phyloP scores from a whole-genome alignment of 2,888 invertebrate genomes.

The Homarus gammarus region DNA sequence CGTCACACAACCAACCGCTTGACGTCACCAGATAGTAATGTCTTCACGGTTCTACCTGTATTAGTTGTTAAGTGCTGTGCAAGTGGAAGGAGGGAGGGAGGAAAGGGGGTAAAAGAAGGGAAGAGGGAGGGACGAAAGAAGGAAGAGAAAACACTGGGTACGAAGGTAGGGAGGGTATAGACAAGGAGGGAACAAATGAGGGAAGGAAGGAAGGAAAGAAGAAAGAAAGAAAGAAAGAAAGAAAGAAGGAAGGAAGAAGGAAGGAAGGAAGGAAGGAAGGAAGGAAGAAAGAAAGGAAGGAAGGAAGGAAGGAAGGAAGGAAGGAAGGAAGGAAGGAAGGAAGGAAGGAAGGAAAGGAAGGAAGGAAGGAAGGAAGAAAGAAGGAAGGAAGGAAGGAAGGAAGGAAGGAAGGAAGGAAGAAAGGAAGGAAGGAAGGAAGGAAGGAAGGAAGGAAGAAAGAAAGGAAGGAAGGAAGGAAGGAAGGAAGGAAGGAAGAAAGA shows the following conservation, averaged over 20 bases:
- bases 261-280: neutral
- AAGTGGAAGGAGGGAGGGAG: neutral
- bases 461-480: neutral
- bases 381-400: neutral
- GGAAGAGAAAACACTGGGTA: neutral
- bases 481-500: neutral
- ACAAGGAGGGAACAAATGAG: neutral
- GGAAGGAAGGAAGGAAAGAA: neutral
- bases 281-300: neutral
- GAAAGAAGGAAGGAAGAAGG: neutral
- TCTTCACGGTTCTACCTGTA: too few relatives aligned
- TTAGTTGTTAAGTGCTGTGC: neutral
- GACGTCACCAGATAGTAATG: too few relatives aligned
- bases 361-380: neutral
- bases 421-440: constrained; percentile 5
- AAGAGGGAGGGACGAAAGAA: neutral
- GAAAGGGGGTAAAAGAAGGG: neutral
- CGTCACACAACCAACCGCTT: too few relatives aligned
- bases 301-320: neutral
- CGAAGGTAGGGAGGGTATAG: neutral
- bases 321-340: neutral
- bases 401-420: neutral
- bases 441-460: constrained; percentile 9
- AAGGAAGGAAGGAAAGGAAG: neutral
- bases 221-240: neutral